Base-by-base conservation (phyloP, 2,797 vertebrate species). In the Nasua narica region DNA sequence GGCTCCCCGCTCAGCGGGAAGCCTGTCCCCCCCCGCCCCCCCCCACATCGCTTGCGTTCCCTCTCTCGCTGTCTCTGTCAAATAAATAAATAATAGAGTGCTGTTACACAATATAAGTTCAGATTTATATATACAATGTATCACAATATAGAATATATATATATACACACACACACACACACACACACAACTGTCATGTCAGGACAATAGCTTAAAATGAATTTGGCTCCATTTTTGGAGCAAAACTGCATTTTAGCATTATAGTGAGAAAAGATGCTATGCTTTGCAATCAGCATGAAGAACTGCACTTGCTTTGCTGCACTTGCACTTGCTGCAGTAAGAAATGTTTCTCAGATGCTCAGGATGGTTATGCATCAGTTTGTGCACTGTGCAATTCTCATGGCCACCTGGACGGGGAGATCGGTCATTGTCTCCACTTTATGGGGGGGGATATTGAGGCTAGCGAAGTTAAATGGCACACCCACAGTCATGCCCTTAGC, bases 361-460 rank as follows among this genome's bases (percentile, higher is more conserved):
- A 3, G 50, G 15, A 23, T 2, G 54, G 25, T 69, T 27, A 10
- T 5, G 4, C 0, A 1, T 50, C 4, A 25, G 52, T 56, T 56
- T n/a, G 40, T 82, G 76, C 19, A 40, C 54, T 37, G 52, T 93
- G 79, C 29, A 48, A 46, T 67, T 43, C 56, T 92, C 29, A 56
- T 8, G 67, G n/a, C 58, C 12, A 32, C 29, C 74, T 4, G 19
- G 52, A 60, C 29, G 60, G 23, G 19, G 1, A 74, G 23, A 82
- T 29, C 21, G 18, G 43, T 32, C 5, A 2, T 27, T 35, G 13
- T 74, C 88, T 67, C 54, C 56, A 1, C n/a, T 69, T 81, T 29
- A 29, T 0, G 8, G 91, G 94, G 21, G 48, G 56, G 23, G 40
- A 9, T 5, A 7, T 16, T 25, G 54, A 83, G 40, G 79, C 32